Evolutionary conservation across 2,113 vertebrate genomes (phyloP).

Genomic region (Malurus cyaneus): DNA sequence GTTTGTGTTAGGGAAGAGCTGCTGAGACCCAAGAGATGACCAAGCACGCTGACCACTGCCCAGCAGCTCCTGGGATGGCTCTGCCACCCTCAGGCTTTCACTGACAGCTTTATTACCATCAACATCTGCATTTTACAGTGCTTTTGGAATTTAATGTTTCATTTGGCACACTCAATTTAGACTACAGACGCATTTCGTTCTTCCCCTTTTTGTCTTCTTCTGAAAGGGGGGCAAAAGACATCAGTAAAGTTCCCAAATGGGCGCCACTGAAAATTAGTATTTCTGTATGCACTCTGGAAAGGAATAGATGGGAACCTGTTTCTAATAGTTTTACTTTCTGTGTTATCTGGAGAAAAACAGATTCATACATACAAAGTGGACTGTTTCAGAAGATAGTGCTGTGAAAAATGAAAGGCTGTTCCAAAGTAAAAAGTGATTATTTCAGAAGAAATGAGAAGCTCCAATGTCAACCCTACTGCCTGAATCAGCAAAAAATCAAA

Average conservation of each 20-base stretch:
- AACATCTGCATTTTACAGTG: constrained; percentile 46
- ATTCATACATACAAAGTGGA: constrained; percentile 79
- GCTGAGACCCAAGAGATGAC: background rate
- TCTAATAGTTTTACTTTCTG: constrained; percentile 78
- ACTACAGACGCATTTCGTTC: constrained; percentile 48
- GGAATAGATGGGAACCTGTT: constrained; percentile 70
- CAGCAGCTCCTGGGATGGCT: background rate
- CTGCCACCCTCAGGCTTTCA: background rate
- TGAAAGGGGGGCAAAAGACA: constrained; percentile 37
- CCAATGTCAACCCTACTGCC: constrained; percentile 76
- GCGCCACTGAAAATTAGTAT: constrained; percentile 68
- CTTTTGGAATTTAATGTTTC: constrained; percentile 51
- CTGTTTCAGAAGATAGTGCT: constrained; percentile 78
- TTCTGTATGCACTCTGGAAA: constrained; percentile 63
- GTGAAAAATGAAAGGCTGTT: constrained; percentile 78
- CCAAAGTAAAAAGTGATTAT: constrained; percentile 79
- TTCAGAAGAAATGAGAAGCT: constrained; percentile 78
- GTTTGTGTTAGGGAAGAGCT: background rate
- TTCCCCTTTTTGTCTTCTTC: constrained; percentile 57
- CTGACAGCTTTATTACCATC: constrained; percentile 52
- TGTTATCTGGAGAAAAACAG: constrained; percentile 82
- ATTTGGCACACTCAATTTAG: constrained; percentile 64
- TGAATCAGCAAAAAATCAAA: constrained; percentile 81
- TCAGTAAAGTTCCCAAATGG: constrained; percentile 59
- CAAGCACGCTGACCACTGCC: rapidly evolving